These are phyloP conservation scores for Leptinotarsa texana DNA, from an alignment of 1,140 invertebrate genomes.

Conservation along the genomic window DNA sequence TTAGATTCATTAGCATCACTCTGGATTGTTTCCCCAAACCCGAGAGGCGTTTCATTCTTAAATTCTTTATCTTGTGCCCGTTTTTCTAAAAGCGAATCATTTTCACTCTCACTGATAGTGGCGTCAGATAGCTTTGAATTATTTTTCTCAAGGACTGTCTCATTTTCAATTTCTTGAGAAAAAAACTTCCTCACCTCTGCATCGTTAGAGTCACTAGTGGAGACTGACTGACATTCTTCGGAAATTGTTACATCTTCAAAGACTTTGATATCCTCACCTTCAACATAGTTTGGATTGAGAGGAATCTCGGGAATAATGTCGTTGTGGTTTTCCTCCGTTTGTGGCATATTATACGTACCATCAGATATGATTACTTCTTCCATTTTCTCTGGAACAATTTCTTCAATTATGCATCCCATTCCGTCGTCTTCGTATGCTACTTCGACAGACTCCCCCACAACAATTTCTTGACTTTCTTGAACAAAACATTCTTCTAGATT, in stretches of 20 bases:
- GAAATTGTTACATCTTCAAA: neutral
- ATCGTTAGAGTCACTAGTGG: constrained; percentile 15
- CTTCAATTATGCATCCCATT: constrained; percentile 2
- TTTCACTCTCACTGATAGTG: too few species aligned
- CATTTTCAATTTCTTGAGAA: constrained; percentile 10
- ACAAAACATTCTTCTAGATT: neutral
- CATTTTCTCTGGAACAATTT: constrained; percentile 2
- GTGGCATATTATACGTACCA: too few species aligned
- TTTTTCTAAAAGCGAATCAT: constrained; percentile 16
- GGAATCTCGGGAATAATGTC: too few species aligned
- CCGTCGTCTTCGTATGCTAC: neutral
- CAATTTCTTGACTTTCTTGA: constrained; percentile 10
- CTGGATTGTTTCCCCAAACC: too few species aligned
- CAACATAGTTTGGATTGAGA: neutral
- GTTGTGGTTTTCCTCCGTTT: too few species aligned
- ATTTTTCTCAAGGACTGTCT: neutral
- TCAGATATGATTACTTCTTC: neutral
- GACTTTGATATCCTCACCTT: neutral
- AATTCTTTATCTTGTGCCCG: too few species aligned
- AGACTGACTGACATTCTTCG: constrained; percentile 16
- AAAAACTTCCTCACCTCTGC: constrained; percentile 18
- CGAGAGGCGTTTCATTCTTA: too few species aligned
- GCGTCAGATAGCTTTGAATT: neutral
- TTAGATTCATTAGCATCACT: neutral
- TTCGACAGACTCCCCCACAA: neutral